Evolutionary conservation across 1,140 invertebrate genomes (phyloP), one percentile per base, ranked within the genome.

Genomic region (Drosophila lacertosa): DNA sequence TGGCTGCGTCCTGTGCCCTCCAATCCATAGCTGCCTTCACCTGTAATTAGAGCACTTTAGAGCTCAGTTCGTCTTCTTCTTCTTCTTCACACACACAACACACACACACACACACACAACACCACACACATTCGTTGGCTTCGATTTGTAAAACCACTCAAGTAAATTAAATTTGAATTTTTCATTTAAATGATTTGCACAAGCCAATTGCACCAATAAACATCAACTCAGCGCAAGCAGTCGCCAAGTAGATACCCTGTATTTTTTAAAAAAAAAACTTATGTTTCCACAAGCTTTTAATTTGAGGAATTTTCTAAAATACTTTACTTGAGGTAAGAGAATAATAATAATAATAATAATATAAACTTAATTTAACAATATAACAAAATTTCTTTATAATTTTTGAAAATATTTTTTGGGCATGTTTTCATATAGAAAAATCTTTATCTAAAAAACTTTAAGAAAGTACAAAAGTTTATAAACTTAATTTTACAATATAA

Each of bases 101-200:
- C 35, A 39, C 33, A 40, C 7, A 1, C 9, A 20, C 13, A 51
- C 18, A 45, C 51, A 54, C 51, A 24, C 35, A 24, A 20, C 20
- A 7, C 3, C 1, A 62, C 59, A 53, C 18, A 35, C 48, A 16
- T 9, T 18, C 48, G 13, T 37, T 26, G 20, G 15, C 11, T 20
- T 67, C 44, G 66, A 57, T 76, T 74, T 51, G 57, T n/a, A 65
- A 66, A 74, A 57, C 55, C 81, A 84, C 81, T 84, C 77, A 86
- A 51, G 51, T 42, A 77, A 84, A 84, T 84, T 84, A 65, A 86
- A 86, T 86, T 84, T 70, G 42, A 69, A 86, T 77, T 77, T 81
- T 74, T 64, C 47, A 84, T 84, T 76, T 63, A 64, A 72, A 64
- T 32, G 33, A 55, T 59, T 54, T 37, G 29, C 48, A 53, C 39